Base-by-base conservation (phyloP, 2,797 vertebrate genomes). In the Platyrinchus mystaceus region DNA sequence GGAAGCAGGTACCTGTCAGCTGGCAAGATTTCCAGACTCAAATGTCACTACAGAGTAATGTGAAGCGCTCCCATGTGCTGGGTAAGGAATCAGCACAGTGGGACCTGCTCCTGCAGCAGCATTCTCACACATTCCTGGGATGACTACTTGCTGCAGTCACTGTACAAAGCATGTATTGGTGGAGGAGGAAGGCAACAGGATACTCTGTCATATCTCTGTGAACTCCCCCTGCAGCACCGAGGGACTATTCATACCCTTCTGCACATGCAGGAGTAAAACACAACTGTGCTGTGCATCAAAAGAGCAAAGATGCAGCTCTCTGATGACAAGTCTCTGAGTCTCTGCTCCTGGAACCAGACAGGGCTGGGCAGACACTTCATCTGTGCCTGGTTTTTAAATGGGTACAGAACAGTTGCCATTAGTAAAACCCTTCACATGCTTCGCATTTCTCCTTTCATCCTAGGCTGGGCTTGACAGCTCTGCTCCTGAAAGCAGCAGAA, bases 111-210 rank as follows among this genome's bases (percentile, higher is more conserved):
- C 82, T 75, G 21, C 55, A 60, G 64, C 62, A 77, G 69, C 50
- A n/a, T 63, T 78, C 94, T 81, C 82, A 73, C 69, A 69, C 92
- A 84, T 92, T 96, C 87, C 87, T 88, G 59, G 64, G 46, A 91
- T 94, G 82, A 78, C 73, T 78, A 13, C 73, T 67, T 28, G 79
- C 39, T 84, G 10, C 53, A 89, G 84, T 76, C 91, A 92, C 9
- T 32, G 50, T 32, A 34, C 58, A n/a, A 87, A 92, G 80, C 12
- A 56, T 17, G 43, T 41, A n/a, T 43, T 36, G 73, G 70, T 0
- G 0, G 87, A 89, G 89, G 60, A 95, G 78, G 69, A 77, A 30
- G 18, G 58, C 91, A 93, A 91, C 36, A 27, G 64, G 87, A 92
- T 41, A 83, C 50, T 87, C 39, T 41, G 39, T 66, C 75, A 74